Evolutionary conservation across 2,113 vertebrate genomes (phyloP), one percentile per base, ranked within the genome.

Genomic region (cat (Felis catus)): DNA sequence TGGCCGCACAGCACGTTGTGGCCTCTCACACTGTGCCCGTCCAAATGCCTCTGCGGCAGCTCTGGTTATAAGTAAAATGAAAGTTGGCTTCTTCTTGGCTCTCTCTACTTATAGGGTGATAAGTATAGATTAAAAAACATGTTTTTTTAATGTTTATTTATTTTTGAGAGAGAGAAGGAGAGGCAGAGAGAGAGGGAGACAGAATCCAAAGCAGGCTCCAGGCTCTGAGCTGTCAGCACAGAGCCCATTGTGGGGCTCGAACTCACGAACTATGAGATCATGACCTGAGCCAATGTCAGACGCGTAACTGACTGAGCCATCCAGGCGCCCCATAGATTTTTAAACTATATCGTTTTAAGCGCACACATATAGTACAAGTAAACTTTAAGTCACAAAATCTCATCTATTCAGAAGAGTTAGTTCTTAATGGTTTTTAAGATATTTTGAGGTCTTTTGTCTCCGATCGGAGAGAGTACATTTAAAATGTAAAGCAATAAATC

Each of bases 341-440:
- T 61, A 79, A 84, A 18, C 78, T 51, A 4, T 55, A 12, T 71
- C 33, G 41, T 66, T 84, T 86, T 92, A 81, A 2, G 41, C 8
- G 61, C 12, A 21, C 5, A n/a, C 7, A 53, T 19, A n/a, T 1
- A 18, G 11, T 41, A 27, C 31, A 82, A 41, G 63, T 68, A 33
- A 33, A 25, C 90, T 84, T 86, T n/a, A 92, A 81, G 7, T 94
- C 10, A 53, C 48, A 39, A 70, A 84, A 83, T 74, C 31, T 61
- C 15, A 33, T 74, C 31, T 80, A 29, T 73, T 68, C 79, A 16
- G 33, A 51, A 82, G n/a, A 65, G n/a, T 74, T 86, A 39, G 29
- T 76, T 82, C 51, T 78, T 95, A 71, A 23, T 82, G 41, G 23
- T 85, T 89, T 94, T 94, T 41, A 78, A 85, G 33, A 31, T 87